phyloP scores from a whole-genome alignment of 2,797 vertebrate species.

The Sebastiscus albofasciatus region DNA sequence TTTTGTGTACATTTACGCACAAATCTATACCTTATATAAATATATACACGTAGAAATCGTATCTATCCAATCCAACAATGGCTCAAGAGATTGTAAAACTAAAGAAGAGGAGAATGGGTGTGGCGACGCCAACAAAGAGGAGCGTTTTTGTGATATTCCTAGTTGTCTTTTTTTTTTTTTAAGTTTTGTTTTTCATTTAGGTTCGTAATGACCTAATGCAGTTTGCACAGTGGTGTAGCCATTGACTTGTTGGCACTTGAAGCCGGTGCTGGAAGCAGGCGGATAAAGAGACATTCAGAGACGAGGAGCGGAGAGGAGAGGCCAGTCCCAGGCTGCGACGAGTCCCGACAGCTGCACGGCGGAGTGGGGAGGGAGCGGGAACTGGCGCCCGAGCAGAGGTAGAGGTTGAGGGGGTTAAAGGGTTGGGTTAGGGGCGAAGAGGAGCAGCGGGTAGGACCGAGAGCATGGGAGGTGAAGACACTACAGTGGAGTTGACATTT shows the following conservation, averaged over 20 bases:
- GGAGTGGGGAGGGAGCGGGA: constrained; percentile 52
- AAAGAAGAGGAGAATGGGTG: constrained; percentile 50
- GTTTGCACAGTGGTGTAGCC: constrained; percentile 96
- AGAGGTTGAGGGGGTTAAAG: constrained; percentile 15
- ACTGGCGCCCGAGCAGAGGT: constrained; percentile 21
- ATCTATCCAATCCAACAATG: constrained; percentile 72
- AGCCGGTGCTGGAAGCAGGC: constrained; percentile 81
- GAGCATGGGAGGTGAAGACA: background rate
- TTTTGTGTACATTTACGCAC: constrained; percentile 79
- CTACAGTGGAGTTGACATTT: background rate
- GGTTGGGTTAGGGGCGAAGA: background rate
- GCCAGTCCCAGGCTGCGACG: constrained; percentile 81
- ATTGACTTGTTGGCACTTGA: constrained; percentile 90
- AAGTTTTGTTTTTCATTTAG: constrained; percentile 58
- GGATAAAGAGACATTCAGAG: constrained; percentile 83
- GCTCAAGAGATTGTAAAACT: constrained; percentile 80
- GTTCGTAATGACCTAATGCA: constrained; percentile 94
- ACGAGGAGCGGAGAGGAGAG: constrained; percentile 53
- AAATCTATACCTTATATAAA: constrained; percentile 73
- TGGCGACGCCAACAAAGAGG: constrained; percentile 56
- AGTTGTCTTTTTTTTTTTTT: constrained; percentile 63
- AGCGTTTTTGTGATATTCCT: constrained; percentile 55
- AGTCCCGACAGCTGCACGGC: constrained; percentile 75
- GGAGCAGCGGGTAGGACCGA: background rate
- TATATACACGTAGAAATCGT: constrained; percentile 66